Evolutionary conservation across 2,797 vertebrate genomes (phyloP), one percentile per base, ranked within the genome.

Genomic region (Danio choprae): DNA sequence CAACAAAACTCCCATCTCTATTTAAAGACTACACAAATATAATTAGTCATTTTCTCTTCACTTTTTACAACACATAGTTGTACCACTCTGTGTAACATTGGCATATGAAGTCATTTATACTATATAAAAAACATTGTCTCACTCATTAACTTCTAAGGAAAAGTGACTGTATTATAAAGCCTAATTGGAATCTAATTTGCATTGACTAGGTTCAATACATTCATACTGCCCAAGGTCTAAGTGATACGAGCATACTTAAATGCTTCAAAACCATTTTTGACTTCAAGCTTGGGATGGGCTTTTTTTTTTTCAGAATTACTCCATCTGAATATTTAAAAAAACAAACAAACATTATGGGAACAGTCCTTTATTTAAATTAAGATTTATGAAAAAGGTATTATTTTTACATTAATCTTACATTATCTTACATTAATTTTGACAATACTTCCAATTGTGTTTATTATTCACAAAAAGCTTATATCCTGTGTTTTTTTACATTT

Each of bases 101-200:
- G 46, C 11, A 74, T n/a, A 20, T 51, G 36, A 51, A 74, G 62
- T 69, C 29, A 69, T 69, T n/a, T 11, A 51, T 20, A 59, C 22
- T 51, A 67, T 22, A 50, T 50, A 50, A 48, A 67, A 29, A 67
- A 5, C 4, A 15, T 22, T 48, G 13, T 5, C 44, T 29, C 13
- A 15, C 20, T 48, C 4, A 15, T 46, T 56, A 58, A 15, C 20
- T 16, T 67, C 44, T 29, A 13, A 67, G 13, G 13, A 48, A n/a
- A 38, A 2, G 15, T 51, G 29, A 50, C 29, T 0, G 15, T 13
- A 5, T 51, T 69, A 11, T 38, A 51, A 51, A 9, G 22, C 29
- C 48, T 51, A 13, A 6, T 36, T 13, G 63, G 43, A 68, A 13
- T 48, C 44, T 50, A 50, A 48, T 67, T 67, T 50, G 5, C 64